phyloP scores from a whole-genome alignment of 2,797 vertebrate genomes.

The Poliocrania exsul region DNA sequence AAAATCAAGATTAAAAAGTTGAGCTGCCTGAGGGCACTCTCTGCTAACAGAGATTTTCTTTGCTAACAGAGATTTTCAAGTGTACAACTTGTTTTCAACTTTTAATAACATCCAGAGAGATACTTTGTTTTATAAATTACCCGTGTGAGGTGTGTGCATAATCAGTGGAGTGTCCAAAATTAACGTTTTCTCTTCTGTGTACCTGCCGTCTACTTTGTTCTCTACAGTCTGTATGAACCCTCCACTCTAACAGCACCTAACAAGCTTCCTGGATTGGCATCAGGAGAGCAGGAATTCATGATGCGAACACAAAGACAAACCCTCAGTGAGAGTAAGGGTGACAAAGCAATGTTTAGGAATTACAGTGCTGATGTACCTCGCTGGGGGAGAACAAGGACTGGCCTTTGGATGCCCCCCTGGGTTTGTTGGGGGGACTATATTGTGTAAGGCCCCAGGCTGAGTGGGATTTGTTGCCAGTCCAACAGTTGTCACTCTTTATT shows the following conservation, averaged over 20 bases:
- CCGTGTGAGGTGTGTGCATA: fast-evolving
- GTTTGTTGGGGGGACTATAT: background rate
- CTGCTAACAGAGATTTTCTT: slow-evolving; percentile 26
- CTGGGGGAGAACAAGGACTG: background rate
- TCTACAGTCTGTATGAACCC: background rate
- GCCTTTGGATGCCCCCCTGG: background rate
- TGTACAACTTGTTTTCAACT: background rate
- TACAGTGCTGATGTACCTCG: background rate
- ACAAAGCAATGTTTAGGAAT: background rate
- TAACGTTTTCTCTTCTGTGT: background rate
- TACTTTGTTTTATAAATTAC: background rate
- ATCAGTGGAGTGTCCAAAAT: background rate
- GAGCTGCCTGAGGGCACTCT: slow-evolving; percentile 6
- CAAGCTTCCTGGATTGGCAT: background rate
- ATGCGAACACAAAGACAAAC: background rate
- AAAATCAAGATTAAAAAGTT: slow-evolving; percentile 32
- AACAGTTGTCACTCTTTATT: background rate
- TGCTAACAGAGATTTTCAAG: slow-evolving; percentile 29
- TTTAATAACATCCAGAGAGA: background rate
- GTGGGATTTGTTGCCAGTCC: background rate
- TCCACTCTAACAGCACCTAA: background rate
- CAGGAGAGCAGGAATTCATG: background rate
- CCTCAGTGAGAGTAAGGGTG: background rate
- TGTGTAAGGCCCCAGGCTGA: background rate
- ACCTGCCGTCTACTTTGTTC: background rate